Conservation (phyloP, 2,797 vertebrate species). For the Sebastes paucispinis region DNA sequence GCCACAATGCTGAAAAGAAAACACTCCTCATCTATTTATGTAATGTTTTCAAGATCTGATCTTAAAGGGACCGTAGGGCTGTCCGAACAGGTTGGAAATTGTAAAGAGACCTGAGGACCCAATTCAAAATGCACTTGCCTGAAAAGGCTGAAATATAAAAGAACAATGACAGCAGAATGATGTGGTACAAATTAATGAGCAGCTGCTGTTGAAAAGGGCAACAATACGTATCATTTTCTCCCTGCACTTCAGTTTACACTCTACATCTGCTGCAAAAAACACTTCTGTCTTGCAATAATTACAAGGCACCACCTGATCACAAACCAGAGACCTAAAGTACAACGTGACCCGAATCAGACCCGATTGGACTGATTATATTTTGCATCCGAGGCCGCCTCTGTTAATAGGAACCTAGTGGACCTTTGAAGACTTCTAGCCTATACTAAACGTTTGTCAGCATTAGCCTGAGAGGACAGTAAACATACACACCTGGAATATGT, state of each 20-base stretch:
- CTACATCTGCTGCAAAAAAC: background rate
- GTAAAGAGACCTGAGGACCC: background rate
- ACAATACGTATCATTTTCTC: background rate
- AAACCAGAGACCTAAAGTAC: background rate
- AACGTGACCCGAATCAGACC: background rate
- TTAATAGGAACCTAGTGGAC: background rate
- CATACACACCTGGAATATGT: slow-evolving; percentile 91
- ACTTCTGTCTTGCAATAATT: background rate
- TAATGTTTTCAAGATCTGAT: background rate
- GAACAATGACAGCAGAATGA: background rate
- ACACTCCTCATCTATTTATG: background rate
- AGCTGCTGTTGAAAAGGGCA: background rate
- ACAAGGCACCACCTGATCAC: background rate
- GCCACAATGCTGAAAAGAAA: background rate
- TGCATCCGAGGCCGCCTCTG: background rate
- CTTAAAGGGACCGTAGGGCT: background rate
- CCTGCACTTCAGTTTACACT: background rate
- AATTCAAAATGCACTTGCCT: background rate
- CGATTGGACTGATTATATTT: background rate
- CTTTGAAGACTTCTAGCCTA: background rate
- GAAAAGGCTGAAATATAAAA: background rate
- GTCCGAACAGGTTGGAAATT: background rate
- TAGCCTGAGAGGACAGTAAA: background rate
- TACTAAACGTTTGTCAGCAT: background rate
- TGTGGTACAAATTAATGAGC: background rate